Evolutionary conservation across 2,113 vertebrate species (phyloP).

Genomic region (Spermophilus dauricus): DNA sequence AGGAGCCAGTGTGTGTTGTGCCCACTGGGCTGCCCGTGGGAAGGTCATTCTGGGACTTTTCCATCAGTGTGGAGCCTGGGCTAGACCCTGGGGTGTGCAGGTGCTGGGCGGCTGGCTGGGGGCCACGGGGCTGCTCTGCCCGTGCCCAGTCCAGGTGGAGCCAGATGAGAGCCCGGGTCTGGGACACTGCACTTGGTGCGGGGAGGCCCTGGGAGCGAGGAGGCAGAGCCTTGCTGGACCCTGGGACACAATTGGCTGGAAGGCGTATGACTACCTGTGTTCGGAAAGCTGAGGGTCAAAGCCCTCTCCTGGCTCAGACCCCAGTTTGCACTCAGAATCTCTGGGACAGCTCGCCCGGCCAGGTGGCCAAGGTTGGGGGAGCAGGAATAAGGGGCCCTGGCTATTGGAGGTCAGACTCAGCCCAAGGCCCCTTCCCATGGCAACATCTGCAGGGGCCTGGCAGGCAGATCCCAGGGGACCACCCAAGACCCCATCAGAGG

Average conservation of each 20-base stretch:
- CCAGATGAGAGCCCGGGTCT: neutral
- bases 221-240: neutral
- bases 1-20: neutral
- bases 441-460: neutral
- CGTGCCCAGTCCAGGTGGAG: no score
- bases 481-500: neutral
- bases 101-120: neutral
- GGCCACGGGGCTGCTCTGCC: fast-evolving
- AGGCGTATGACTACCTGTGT: neutral
- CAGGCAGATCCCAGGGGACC: neutral
- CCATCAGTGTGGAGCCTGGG: neutral
- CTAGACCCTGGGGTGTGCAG: neutral
- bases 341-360: neutral
- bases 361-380: neutral
- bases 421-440: neutral
- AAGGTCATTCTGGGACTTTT: neutral
- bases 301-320: neutral
- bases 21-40: fast-evolving
- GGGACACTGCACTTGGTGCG: neutral
- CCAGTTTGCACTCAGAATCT: neutral
- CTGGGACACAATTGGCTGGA: neutral
- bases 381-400: neutral
- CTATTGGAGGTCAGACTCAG: neutral
- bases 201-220: no score
- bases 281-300: neutral